A percentile compares a stretch with the other conserved stretches of the same genome.
Conservation (phyloP, 2,797 vertebrate species). For the Bryconaethiops microstoma region DNA sequence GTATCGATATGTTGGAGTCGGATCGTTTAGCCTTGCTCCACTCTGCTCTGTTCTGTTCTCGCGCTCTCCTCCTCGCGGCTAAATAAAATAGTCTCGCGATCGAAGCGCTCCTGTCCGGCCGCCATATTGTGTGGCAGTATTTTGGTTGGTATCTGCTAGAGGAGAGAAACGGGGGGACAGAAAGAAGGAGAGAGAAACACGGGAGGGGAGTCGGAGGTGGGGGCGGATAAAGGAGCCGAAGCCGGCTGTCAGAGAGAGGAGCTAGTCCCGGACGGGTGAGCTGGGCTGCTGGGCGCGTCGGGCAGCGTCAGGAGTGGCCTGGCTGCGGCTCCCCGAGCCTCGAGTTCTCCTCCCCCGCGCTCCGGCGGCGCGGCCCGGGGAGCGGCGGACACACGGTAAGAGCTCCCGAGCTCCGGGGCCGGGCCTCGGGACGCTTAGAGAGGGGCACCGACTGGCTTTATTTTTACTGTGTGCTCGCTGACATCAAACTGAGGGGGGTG, state of each 20-base stretch:
- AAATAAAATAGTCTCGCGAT: slow-evolving; percentile 82
- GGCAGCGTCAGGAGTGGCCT: slow-evolving; percentile 15
- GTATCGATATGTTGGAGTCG: too few species aligned
- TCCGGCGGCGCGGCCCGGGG: slow-evolving; percentile 76
- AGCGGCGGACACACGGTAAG: slow-evolving; percentile 70
- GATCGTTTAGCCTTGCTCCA: too few species aligned
- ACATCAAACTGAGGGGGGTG: background rate
- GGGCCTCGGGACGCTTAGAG: slow-evolving; percentile 4
- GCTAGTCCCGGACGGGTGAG: background rate
- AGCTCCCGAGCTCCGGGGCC: slow-evolving; percentile 5
- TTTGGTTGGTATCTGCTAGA: slow-evolving; percentile 88
- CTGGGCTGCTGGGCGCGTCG: background rate
- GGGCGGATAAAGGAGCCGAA: slow-evolving; percentile 53
- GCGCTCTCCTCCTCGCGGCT: background rate
- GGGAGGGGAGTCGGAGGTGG: slow-evolving; percentile 43
- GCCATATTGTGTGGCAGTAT: slow-evolving; percentile 95
- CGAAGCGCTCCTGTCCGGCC: slow-evolving; percentile 75
- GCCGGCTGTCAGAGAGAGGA: slow-evolving; percentile 72
- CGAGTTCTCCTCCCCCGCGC: slow-evolving; percentile 63
- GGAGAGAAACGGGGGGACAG: slow-evolving; percentile 72
- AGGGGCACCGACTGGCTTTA: background rate
- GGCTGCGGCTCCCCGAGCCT: slow-evolving; percentile 59
- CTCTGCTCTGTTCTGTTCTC: background rate
- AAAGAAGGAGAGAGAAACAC: slow-evolving; percentile 69
- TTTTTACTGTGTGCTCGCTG: background rate